Evolutionary conservation across 1,140 invertebrate genomes (phyloP).

Genomic region (Solenopsis invicta): DNA sequence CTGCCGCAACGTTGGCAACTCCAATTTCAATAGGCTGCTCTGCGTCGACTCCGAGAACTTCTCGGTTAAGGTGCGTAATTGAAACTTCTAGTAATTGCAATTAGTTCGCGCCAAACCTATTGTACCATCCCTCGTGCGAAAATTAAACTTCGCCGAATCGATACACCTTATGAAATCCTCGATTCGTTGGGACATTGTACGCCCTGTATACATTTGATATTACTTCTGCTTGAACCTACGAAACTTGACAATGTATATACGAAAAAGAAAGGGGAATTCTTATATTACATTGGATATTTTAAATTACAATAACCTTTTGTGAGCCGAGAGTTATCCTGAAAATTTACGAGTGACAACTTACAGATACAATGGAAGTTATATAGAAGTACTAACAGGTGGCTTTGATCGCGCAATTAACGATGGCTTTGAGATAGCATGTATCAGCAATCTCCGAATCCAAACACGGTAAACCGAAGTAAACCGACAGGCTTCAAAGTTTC

Average conservation of each 20-base stretch:
- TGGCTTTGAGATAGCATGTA: slow-evolving; percentile 47
- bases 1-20: slow-evolving; percentile 89
- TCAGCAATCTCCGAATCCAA: slow-evolving; percentile 51
- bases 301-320: not conserved
- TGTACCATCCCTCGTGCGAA: not conserved
- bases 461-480: slow-evolving; percentile 23
- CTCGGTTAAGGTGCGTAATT: slow-evolving; percentile 82
- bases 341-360: slow-evolving; percentile 16
- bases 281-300: not conserved
- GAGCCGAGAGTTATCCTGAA: too few relatives aligned
- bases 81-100: slow-evolving; percentile 46
- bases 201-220: not conserved
- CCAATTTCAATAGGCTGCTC: slow-evolving; percentile 91
- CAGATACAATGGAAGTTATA: slow-evolving; percentile 8
- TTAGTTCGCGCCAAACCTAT: slow-evolving; percentile 18
- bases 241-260: not conserved
- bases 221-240: not conserved
- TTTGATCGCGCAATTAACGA: slow-evolving; percentile 49
- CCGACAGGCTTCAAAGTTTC: slow-evolving; percentile 42
- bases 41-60: slow-evolving; percentile 88
- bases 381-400: slow-evolving; percentile 40
- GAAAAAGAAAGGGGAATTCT: not conserved
- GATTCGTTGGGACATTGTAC: not conserved
- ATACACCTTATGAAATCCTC: not conserved
- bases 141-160: not conserved